Evolutionary conservation across 2,797 vertebrate genomes (phyloP).

Genomic region (Adelosebastes latens): DNA sequence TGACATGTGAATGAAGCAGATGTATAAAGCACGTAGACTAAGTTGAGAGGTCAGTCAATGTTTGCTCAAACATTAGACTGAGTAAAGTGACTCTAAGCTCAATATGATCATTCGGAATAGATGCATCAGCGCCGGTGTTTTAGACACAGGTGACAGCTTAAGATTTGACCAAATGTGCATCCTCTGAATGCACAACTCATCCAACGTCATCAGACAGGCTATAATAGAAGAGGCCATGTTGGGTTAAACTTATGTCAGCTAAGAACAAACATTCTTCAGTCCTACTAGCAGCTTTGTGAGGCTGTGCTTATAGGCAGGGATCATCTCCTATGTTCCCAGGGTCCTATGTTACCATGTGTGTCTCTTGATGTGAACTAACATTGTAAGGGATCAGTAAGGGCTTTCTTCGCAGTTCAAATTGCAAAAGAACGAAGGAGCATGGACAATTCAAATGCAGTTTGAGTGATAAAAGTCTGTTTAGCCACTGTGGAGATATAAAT

Average conservation of each 20-base stretch:
- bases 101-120: not conserved
- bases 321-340: not conserved
- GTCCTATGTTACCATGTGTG: not conserved
- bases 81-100: not conserved
- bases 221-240: not conserved
- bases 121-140: not conserved
- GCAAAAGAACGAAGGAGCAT: not conserved
- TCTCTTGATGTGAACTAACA: not conserved
- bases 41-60: constrained; percentile 44
- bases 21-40: constrained; percentile 7
- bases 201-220: not conserved
- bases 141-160: not conserved
- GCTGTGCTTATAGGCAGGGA: too few relatives aligned
- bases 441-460: not conserved
- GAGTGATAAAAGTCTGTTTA: not conserved
- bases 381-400: not conserved
- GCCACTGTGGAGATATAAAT: not conserved
- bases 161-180: not conserved
- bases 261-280: not conserved
- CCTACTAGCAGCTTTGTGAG: too few relatives aligned
- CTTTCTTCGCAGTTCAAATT: not conserved
- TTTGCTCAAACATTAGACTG: not conserved
- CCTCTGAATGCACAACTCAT: constrained; percentile 10
- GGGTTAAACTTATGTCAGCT: not conserved
- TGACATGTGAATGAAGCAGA: constrained; percentile 38